These are phyloP conservation scores for Hippocampus comes DNA, from an alignment of 2,113 vertebrate species.

Conservation along the genomic window DNA sequence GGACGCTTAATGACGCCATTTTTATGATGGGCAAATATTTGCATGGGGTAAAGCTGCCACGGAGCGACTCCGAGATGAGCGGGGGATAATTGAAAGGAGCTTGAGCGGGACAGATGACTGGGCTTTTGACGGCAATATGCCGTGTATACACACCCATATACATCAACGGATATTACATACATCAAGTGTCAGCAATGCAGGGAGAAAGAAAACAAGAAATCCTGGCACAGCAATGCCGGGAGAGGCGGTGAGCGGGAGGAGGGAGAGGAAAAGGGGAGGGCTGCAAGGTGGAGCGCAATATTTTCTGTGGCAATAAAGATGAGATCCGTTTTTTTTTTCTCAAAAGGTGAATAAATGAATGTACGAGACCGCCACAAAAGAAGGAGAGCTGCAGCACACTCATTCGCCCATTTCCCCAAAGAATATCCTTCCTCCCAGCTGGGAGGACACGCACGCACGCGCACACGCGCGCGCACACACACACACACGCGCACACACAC, in stretches of 20 bases:
- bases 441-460: conserved; percentile 32
- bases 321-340: background rate
- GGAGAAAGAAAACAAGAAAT: conserved; percentile 35
- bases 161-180: background rate
- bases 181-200: conserved; percentile 1
- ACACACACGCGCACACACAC: conserved; percentile 13
- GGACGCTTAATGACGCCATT: conserved; percentile 53
- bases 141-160: background rate
- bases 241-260: background rate
- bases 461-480: conserved; percentile 7
- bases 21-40: conserved; percentile 70
- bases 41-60: conserved; percentile 54
- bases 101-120: conserved; percentile 16
- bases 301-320: conserved; percentile 6
- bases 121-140: conserved; percentile 38
- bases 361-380: conserved; percentile 33
- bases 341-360: conserved; percentile 10
- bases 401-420: conserved; percentile 67
- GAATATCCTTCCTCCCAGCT: conserved; percentile 66
- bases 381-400: conserved; percentile 48
- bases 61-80: conserved; percentile 43
- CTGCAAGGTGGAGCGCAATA: conserved; percentile 9
- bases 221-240: conserved; percentile 13
- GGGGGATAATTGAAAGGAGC: conserved; percentile 57
- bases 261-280: conserved; percentile 3